A percentile compares a stretch with the other conserved stretches of the same genome.
phyloP scores from a whole-genome alignment of 2,113 vertebrate species.

The Pantherophis guttatus region DNA sequence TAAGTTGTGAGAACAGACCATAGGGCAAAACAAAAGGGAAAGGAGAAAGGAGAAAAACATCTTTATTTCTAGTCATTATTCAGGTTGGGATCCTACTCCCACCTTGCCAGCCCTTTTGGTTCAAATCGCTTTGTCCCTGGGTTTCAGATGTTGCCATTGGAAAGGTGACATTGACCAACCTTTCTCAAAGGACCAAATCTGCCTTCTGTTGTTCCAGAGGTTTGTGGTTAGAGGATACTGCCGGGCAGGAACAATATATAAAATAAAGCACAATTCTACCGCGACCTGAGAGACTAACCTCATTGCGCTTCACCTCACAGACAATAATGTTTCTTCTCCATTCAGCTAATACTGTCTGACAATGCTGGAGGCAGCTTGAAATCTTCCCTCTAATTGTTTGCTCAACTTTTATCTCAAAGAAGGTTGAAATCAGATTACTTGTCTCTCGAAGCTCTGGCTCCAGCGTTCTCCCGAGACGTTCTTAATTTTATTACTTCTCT shows the following conservation, averaged over 20 bases:
- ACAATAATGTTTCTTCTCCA: conserved; percentile 8
- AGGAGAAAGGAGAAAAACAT: not conserved
- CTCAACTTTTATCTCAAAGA: conserved; percentile 15
- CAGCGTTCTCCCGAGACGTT: conserved; percentile 1
- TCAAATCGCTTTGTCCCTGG: not conserved
- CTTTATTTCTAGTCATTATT: no score
- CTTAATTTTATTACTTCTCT: conserved; percentile 26
- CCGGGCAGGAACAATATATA: not conserved
- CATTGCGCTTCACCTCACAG: not conserved
- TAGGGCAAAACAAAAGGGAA: not conserved
- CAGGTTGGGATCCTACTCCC: not conserved
- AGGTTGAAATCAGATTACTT: conserved; percentile 26
- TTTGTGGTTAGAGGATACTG: not conserved
- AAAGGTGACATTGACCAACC: not conserved
- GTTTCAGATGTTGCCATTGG: not conserved
- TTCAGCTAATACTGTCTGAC: conserved; percentile 9
- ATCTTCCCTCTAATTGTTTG: conserved; percentile 6
- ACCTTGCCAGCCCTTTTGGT: not conserved
- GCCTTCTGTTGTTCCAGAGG: not conserved
- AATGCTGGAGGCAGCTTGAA: not conserved
- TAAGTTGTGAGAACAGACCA: not conserved
- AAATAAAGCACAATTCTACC: not conserved
- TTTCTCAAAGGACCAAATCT: not conserved
- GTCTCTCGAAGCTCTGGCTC: not conserved
- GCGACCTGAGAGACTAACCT: conserved; percentile 6